Conservation (phyloP, 1,140 invertebrate species). For the Hylaeus volcanicus region DNA sequence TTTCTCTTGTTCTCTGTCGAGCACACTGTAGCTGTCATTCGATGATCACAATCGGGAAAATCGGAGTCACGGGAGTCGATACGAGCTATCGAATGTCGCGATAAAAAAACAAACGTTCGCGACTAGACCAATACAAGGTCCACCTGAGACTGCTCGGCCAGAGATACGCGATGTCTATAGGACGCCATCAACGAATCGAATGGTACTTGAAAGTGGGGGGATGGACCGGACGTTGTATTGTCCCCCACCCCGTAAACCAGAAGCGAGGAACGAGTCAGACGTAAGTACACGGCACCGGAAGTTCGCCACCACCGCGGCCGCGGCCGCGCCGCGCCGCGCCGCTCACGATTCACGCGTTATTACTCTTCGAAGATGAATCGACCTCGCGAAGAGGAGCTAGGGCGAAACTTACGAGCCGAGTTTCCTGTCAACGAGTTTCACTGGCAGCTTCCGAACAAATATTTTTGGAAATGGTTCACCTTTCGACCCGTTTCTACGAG, state of each 20-base stretch:
- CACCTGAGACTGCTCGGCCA: constrained; percentile 59
- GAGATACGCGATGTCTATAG: constrained; percentile 62
- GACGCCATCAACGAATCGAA: constrained; percentile 63
- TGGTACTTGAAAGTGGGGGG: constrained; percentile 62
- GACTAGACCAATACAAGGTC: constrained; percentile 52
- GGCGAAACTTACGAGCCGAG: not conserved
- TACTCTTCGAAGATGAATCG: constrained; percentile 46
- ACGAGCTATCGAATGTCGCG: not conserved
- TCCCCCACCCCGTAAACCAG: constrained; percentile 64
- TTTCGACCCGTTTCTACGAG: not conserved
- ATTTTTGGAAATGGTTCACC: not conserved
- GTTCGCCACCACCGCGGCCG: constrained; percentile 34
- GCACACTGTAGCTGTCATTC: no score
- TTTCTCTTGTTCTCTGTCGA: no score
- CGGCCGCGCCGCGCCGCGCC: not conserved
- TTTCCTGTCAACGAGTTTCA: constrained; percentile 14
- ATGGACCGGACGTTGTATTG: constrained; percentile 77
- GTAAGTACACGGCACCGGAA: constrained; percentile 64
- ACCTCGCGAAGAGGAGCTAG: not conserved
- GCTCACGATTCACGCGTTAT: constrained; percentile 42
- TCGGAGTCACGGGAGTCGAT: no score
- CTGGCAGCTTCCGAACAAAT: not conserved
- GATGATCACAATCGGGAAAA: not conserved
- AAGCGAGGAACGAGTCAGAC: constrained; percentile 47
- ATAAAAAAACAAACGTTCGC: not conserved